phyloP scores from a whole-genome alignment of 2,113 vertebrate genomes.

The Rhodinocichla rosea region DNA sequence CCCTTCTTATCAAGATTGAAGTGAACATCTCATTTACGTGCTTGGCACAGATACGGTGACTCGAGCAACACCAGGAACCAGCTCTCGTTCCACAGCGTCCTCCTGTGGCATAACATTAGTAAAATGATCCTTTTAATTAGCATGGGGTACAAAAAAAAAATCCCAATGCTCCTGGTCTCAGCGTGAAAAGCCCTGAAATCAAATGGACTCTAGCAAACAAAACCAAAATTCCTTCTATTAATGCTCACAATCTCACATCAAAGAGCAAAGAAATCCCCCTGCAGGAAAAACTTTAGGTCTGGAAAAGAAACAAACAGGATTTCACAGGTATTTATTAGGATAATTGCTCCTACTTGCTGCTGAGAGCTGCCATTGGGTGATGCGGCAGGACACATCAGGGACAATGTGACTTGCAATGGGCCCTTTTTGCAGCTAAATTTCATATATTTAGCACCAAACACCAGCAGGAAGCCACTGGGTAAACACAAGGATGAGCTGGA shows the following conservation, averaged over 20 bases:
- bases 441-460: accelerated
- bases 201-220: not conserved
- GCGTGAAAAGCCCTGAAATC: not conserved
- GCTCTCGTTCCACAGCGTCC: slow-evolving; percentile 25
- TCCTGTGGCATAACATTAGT: not conserved
- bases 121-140: not conserved
- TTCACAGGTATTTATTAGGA: not conserved
- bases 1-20: not conserved
- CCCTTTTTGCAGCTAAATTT: not conserved
- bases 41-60: accelerated
- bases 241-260: not conserved
- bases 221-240: not conserved
- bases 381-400: accelerated
- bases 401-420: accelerated
- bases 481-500: not conserved
- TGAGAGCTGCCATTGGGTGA: accelerated
- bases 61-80: not conserved
- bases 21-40: accelerated
- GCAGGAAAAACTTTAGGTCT: not conserved
- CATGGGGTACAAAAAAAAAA: not conserved
- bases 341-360: not conserved
- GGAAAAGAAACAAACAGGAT: not conserved
- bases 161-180: not conserved
- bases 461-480: accelerated
- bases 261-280: not conserved